Evolutionary conservation across 2,888 invertebrate genomes (phyloP).

Genomic region (Orthonychiurus folsomi): DNA sequence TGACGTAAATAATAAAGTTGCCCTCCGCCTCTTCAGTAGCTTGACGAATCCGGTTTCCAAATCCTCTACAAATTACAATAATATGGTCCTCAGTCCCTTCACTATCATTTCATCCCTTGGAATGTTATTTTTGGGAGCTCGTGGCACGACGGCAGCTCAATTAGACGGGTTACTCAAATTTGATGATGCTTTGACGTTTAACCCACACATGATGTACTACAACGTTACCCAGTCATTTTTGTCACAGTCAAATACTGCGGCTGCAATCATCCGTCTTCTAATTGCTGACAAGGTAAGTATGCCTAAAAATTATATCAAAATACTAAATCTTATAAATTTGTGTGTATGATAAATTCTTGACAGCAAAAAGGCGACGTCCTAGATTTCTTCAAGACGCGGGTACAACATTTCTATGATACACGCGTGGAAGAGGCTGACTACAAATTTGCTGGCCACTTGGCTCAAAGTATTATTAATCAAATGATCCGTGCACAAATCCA

Average conservation of each 20-base stretch:
- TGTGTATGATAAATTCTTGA: conserved; percentile 18
- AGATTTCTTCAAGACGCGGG: conserved; percentile 79
- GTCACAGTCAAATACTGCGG: conserved; percentile 56
- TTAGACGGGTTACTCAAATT: conserved; percentile 77
- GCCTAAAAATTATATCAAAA: not conserved
- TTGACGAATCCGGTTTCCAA: conserved; percentile 51
- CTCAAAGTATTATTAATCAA: conserved; percentile 51
- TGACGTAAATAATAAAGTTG: conserved; percentile 72
- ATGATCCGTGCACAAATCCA: conserved; percentile 40
- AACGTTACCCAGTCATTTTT: conserved; percentile 75
- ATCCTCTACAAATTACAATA: conserved; percentile 56
- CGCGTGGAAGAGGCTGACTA: conserved; percentile 78
- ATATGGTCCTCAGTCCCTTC: conserved; percentile 72
- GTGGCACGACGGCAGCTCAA: conserved; percentile 77
- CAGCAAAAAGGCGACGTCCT: conserved; percentile 64
- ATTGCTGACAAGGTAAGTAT: conserved; percentile 61
- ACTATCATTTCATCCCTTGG: conserved; percentile 76
- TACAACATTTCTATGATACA: conserved; percentile 76
- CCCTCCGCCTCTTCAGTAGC: conserved; percentile 59
- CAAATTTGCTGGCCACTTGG: conserved; percentile 68
- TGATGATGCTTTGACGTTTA: conserved; percentile 81
- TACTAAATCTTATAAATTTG: not conserved
- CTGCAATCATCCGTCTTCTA: conserved; percentile 70
- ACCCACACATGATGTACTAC: conserved; percentile 76
- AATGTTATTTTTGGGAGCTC: conserved; percentile 79